Evolutionary conservation across 2,797 vertebrate species (phyloP), one percentile per base, ranked within the genome.

Genomic region (Parauchenoglanis punctatus): DNA sequence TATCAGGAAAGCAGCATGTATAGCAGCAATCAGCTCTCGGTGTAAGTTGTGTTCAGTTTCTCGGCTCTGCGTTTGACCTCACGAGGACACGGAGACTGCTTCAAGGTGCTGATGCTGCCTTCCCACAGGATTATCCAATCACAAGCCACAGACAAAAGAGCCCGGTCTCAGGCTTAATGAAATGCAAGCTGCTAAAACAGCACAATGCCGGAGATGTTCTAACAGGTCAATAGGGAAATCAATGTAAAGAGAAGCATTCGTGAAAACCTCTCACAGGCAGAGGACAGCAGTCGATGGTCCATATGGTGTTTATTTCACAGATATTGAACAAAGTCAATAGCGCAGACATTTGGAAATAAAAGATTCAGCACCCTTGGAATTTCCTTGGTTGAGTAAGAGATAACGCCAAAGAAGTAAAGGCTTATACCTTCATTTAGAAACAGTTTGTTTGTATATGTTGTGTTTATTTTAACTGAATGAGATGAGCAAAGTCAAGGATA

Each of bases 231-330:
- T 63, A 78, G 61, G 72, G 28, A 88, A 86, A 88, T 90, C 82
- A 80, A 91, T 88, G 67, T 3, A 63, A 84, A 80, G n/a, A 91
- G 82, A 18, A 73, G 67, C 75, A 58, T 86, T 88, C 70, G 72
- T 88, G 23, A 85, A 86, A 73, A 80, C 68, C 56, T 49, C 67
- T 67, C 31, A 61, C 49, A 63, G 65, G 63, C 40, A 77, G 61
- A 84, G 23, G 80, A 67, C 83, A 84, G 54, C 68, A 86, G 83
- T 88, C 85, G 75, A 84, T 81, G 61, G 46, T 17, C 68, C 49
- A 40, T 20, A 56, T 56, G 52, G 54, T 5, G 8, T 85, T 56
- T 35, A 52, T 84, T 68, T 84, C 82, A 68, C 54, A 72, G 28
- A 84, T 84, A 40, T 56, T 58, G 49, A 84, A 84, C 82, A 72